Evolutionary conservation across 2,113 vertebrate species (phyloP).

Genomic region (Heteronetta atricapilla): DNA sequence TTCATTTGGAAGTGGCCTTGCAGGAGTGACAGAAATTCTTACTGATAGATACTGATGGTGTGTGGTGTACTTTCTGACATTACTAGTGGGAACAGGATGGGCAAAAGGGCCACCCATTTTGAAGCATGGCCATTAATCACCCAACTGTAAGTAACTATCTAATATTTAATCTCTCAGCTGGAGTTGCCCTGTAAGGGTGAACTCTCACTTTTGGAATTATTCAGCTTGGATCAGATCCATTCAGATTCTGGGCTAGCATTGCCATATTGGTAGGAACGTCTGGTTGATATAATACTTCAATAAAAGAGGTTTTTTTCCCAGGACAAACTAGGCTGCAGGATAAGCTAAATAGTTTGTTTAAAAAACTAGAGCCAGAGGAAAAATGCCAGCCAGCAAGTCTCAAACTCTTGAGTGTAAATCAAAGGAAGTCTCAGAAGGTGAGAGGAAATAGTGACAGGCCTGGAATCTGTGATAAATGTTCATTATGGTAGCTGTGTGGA

Average conservation of each 20-base stretch:
- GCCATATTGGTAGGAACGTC: neutral
- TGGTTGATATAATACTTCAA: slow-evolving; percentile 11
- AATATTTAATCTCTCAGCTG: neutral
- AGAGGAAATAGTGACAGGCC: neutral
- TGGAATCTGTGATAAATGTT: neutral
- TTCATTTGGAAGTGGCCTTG: slow-evolving; percentile 11
- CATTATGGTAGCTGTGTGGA: neutral
- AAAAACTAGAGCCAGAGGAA: neutral
- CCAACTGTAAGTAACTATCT: neutral
- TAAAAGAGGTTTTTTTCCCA: neutral
- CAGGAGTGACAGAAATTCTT: neutral
- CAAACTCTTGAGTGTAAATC: neutral
- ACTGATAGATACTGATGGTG: neutral
- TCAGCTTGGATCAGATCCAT: neutral
- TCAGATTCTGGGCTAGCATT: neutral
- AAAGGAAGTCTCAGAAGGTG: neutral
- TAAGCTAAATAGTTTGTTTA: neutral
- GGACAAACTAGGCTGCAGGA: neutral
- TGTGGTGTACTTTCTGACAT: neutral
- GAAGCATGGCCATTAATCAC: neutral
- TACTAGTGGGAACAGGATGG: neutral
- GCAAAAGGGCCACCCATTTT: neutral
- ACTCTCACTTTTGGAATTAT: neutral
- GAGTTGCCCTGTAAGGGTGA: neutral
- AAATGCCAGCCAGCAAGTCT: neutral